Conservation (phyloP, 1,140 invertebrate species). For the Chrysoperla carnea region DNA sequence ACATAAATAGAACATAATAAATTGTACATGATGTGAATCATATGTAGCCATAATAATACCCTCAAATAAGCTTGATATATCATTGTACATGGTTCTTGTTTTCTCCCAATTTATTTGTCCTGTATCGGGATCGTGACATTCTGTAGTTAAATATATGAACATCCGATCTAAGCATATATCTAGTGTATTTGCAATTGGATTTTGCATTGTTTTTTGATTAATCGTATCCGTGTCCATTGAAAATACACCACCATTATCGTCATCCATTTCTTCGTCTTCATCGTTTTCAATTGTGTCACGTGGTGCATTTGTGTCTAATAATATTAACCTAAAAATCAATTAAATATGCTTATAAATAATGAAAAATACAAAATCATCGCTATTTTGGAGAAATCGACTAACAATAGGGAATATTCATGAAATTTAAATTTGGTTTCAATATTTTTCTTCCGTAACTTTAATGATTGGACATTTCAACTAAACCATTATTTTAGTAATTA, state of each 20-base stretch:
- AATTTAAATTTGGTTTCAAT: too few species aligned
- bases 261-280: conserved; percentile 18
- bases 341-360: conserved; percentile 1
- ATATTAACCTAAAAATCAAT: conserved; percentile 32
- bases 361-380: not conserved
- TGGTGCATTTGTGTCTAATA: conserved; percentile 47
- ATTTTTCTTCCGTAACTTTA: too few species aligned
- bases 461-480: too few species aligned
- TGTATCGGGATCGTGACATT: conserved; percentile 22
- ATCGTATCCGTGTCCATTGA: conserved; percentile 25
- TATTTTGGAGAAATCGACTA: not conserved
- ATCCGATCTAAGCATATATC: conserved; percentile 45
- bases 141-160: conserved; percentile 33
- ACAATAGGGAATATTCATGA: conserved; percentile 2
- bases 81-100: conserved; percentile 23
- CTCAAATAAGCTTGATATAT: conserved; percentile 47
- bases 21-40: conserved; percentile 58
- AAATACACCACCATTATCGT: conserved; percentile 21
- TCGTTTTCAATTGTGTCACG: conserved; percentile 29
- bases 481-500: conserved; percentile 2
- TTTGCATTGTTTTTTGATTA: conserved; percentile 15
- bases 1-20: conserved; percentile 58
- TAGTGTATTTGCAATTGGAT: conserved; percentile 33
- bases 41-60: conserved; percentile 53
- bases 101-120: conserved; percentile 23